Base-by-base conservation (phyloP, 2,888 invertebrate genomes). In the Pyralis farinalis region DNA sequence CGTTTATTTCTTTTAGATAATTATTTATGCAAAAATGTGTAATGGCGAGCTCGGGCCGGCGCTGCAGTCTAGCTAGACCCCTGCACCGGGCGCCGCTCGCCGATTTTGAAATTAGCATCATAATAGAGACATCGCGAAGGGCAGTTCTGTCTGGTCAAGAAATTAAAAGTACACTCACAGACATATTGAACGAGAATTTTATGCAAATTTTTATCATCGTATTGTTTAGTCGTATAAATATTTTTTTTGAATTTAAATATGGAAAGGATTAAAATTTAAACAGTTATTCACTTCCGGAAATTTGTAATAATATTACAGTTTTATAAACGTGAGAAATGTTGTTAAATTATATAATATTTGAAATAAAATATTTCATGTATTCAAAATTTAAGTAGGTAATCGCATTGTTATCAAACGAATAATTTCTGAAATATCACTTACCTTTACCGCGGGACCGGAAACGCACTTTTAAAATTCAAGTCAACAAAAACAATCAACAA, bases 1-100 rank as follows among this genome's bases (percentile, higher is more conserved):
- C 50, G 46, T 53, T 48, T 55, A 55, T 52, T 62, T 44, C 42
- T 55, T 45, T 42, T 51, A 57, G 52, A 52, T 67, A 69, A 82
- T 85, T 84, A 81, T 64, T 71, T 86, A 86, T 86, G 85, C 86
- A 82, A 63, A 67, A 58, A 63, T 61, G 59, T 80, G 71, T 82
- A 79, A 76, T 60, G 60, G 41, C 38, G 68, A 86, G 85, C 58
- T 74, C 74, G 37, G 44, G 39, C 34, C 38, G 33, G 51, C 60
- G 67, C 63, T 81, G 81, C 85, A 81, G 28, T 51, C 33, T 34
- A 69, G 74, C 81, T 83, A 52, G 56, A 57, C 70, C 81, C 78
- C 58, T 61, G 68, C 65, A 55, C 47, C 49, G 36, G 50, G 47
- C 47, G 46, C 49, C 46, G 47, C 47, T 45, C 39, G 48, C 29